Evolutionary conservation across 2,113 vertebrate species (phyloP).

Genomic region (Phalacrocorax brasilianus): DNA sequence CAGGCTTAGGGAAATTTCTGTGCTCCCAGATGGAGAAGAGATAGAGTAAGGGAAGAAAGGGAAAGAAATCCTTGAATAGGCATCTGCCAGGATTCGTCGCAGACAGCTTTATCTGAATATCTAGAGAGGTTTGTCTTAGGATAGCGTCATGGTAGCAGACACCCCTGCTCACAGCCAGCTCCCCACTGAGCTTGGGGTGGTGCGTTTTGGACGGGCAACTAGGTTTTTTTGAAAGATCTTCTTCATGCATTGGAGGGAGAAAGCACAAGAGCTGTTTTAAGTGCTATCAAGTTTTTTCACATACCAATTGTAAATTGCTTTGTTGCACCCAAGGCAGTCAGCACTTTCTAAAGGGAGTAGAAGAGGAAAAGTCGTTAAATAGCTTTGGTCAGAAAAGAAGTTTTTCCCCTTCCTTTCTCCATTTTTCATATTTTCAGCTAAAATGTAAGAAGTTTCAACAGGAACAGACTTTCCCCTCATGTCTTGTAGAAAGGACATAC

Average conservation of each 20-base stretch:
- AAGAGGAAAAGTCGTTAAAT: neutral
- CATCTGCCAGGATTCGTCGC: neutral
- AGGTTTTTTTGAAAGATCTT: neutral
- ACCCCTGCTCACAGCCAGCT: neutral
- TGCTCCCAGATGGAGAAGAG: constrained; percentile 6
- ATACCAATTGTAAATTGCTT: neutral
- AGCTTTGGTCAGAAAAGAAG: neutral
- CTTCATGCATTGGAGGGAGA: neutral
- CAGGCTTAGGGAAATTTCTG: constrained; percentile 29
- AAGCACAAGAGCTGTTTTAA: neutral
- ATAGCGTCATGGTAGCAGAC: neutral
- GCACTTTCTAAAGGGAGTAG: neutral
- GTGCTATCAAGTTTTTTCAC: neutral
- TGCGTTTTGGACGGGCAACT: neutral
- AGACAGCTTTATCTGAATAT: constrained; percentile 27
- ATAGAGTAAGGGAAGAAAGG: neutral
- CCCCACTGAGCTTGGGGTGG: neutral
- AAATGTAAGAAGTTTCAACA: neutral
- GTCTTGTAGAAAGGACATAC: neutral
- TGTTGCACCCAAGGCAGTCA: neutral
- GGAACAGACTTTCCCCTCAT: neutral
- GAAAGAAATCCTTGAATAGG: neutral
- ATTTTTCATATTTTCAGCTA: neutral
- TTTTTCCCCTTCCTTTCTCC: neutral
- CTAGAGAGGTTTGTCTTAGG: neutral